These are phyloP conservation scores for Phocoena phocoena DNA, from an alignment of 2,113 vertebrate genomes.

Conservation along the genomic window DNA sequence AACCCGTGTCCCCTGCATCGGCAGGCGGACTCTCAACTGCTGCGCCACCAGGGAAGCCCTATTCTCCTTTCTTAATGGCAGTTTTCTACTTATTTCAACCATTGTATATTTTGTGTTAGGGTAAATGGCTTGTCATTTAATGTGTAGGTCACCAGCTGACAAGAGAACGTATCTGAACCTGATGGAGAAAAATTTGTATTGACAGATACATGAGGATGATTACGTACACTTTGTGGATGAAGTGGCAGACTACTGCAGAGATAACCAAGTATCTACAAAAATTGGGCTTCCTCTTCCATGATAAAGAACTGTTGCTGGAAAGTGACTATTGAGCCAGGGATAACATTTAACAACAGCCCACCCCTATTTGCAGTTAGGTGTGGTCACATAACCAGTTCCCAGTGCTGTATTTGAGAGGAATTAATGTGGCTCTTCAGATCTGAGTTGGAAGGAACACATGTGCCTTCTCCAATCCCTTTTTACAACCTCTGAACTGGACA, in stretches of 20 bases:
- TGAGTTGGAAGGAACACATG: neutral
- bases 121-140: neutral
- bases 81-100: neutral
- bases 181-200: neutral
- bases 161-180: neutral
- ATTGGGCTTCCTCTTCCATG: neutral
- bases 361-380: neutral
- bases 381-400: neutral
- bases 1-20: no score
- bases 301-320: neutral
- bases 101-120: neutral
- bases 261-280: neutral
- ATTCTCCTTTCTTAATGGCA: neutral
- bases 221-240: neutral
- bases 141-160: neutral
- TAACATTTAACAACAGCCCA: neutral
- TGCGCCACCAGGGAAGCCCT: no score
- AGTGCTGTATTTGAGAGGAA: neutral
- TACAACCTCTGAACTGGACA: neutral
- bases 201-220: neutral
- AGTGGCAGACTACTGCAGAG: neutral
- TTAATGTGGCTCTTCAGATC: neutral
- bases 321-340: neutral
- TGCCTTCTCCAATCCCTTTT: neutral
- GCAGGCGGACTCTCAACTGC: no score